These are phyloP conservation scores for Caradrina clavipalpis DNA, from an alignment of 2,888 invertebrate species.

Conservation along the genomic window DNA sequence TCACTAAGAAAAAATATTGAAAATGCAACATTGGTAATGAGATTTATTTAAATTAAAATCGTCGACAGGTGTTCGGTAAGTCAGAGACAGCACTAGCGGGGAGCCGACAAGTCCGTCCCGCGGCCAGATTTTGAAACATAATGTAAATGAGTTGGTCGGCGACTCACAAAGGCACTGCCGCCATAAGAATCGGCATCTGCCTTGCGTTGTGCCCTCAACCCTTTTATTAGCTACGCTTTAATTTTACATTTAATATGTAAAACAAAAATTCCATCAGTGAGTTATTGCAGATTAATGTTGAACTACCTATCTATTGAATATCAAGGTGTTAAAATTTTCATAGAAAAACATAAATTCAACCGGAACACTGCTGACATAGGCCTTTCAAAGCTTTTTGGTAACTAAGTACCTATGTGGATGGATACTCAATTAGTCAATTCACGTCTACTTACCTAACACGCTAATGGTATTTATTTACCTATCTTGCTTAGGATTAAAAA, in stretches of 20 bases:
- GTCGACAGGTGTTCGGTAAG: conserved; percentile 72
- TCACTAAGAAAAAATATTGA: conserved; percentile 10
- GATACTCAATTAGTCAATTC: no score
- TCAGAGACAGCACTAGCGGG: conserved; percentile 77
- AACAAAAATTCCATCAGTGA: conserved; percentile 72
- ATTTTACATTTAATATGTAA: conserved; percentile 73
- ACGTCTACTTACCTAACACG: no score
- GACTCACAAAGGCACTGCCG: conserved; percentile 80
- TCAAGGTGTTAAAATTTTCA: neutral
- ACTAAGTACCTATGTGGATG: no score
- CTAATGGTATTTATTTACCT: no score
- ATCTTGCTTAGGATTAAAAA: no score
- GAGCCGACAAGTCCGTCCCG: conserved; percentile 73
- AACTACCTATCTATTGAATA: conserved; percentile 22
- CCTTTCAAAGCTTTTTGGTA: no score
- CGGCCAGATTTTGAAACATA: conserved; percentile 86
- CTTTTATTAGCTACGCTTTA: conserved; percentile 82
- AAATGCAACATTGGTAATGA: conserved; percentile 29
- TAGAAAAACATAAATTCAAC: no score
- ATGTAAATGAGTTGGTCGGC: conserved; percentile 83
- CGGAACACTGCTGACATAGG: no score
- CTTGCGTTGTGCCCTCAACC: conserved; percentile 73
- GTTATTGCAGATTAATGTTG: conserved; percentile 69
- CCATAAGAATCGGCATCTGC: conserved; percentile 57
- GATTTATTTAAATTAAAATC: conserved; percentile 63